These are phyloP conservation scores for Malurus splendens DNA, from an alignment of 2,797 vertebrate species.

Conservation along the genomic window DNA sequence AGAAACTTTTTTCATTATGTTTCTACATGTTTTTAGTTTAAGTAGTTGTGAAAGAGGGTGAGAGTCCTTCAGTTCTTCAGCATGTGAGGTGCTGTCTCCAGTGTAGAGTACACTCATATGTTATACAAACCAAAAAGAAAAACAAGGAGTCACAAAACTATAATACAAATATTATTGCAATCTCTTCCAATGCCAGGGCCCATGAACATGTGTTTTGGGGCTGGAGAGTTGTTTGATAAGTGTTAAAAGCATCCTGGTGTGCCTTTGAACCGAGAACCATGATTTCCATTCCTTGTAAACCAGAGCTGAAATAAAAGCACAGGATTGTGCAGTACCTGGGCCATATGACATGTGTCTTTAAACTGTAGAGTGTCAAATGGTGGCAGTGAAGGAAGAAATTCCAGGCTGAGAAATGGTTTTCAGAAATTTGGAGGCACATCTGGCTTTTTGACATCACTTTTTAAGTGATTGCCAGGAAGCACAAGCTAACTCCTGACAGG, in stretches of 20 bases:
- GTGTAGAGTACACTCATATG: background rate
- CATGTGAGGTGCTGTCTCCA: background rate
- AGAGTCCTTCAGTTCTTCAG: background rate
- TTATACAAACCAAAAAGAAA: background rate
- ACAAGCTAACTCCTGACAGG: background rate
- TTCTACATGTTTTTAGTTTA: background rate
- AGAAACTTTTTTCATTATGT: background rate
- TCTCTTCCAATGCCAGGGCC: background rate
- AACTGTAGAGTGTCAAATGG: background rate
- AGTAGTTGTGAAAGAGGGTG: background rate
- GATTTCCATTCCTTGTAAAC: background rate
- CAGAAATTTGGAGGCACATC: background rate
- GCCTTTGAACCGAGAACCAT: background rate
- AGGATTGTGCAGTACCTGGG: background rate
- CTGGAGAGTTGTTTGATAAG: background rate
- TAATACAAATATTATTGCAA: background rate
- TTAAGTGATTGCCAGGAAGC: background rate
- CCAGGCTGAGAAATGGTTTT: background rate
- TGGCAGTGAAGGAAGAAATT: background rate
- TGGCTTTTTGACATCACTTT: background rate
- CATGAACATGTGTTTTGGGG: background rate
- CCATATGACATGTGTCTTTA: background rate
- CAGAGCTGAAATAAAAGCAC: background rate
- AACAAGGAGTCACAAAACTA: background rate
- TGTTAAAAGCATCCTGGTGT: background rate